These are phyloP conservation scores for Leptarthrus brevirostris DNA, from an alignment of 2,888 invertebrate species.

Conservation along the genomic window DNA sequence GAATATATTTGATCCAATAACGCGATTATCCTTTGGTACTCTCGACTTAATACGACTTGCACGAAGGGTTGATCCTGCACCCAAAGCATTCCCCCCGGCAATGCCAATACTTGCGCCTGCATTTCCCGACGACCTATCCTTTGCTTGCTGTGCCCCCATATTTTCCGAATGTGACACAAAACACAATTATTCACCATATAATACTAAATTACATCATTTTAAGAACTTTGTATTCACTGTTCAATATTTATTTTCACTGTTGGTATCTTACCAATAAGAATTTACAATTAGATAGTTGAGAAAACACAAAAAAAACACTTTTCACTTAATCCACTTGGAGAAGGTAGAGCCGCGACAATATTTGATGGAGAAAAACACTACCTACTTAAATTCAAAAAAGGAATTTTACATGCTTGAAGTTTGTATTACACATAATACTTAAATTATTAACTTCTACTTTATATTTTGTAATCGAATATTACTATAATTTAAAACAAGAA, in stretches of 20 bases:
- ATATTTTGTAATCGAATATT: conserved; percentile 18
- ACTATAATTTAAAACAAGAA: conserved; percentile 16
- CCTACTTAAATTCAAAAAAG: background rate
- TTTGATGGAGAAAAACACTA: conserved; percentile 4
- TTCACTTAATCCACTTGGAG: conserved; percentile 38
- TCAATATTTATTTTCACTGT: background rate
- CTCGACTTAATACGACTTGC: conserved; percentile 78
- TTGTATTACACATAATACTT: conserved; percentile 10
- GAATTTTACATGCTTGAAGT: conserved; percentile 3
- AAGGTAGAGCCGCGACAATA: conserved; percentile 29
- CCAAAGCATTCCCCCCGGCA: conserved; percentile 59
- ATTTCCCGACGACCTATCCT: conserved; percentile 77
- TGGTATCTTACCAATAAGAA: background rate
- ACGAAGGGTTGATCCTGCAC: conserved; percentile 73
- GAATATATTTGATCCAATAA: conserved; percentile 90
- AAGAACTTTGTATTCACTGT: background rate
- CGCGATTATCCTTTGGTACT: conserved; percentile 83
- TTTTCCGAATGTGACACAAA: conserved; percentile 63
- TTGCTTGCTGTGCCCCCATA: conserved; percentile 95
- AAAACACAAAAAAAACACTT: conserved; percentile 36
- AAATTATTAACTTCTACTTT: background rate
- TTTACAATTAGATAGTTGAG: conserved; percentile 19
- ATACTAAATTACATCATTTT: conserved; percentile 34
- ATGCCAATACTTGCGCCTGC: conserved; percentile 65
- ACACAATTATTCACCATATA: conserved; percentile 60